Conservation (phyloP, 2,888 invertebrate species). For the Drosophila melanosoma region DNA sequence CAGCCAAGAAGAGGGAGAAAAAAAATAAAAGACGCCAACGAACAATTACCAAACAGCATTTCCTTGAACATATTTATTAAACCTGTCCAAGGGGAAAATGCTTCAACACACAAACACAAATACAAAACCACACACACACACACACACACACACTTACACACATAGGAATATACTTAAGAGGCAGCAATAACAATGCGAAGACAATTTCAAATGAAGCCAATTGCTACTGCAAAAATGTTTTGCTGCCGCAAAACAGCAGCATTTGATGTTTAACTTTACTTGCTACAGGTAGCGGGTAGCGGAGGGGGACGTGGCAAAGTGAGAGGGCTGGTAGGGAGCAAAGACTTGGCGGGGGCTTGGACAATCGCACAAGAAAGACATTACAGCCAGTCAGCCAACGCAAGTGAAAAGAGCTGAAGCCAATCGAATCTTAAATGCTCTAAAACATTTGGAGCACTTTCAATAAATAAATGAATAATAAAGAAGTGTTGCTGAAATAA, state of each 20-base stretch:
- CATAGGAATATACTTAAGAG: slow-evolving; percentile 19
- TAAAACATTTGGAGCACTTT: neutral
- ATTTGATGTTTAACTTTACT: slow-evolving; percentile 65
- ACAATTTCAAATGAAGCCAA: slow-evolving; percentile 75
- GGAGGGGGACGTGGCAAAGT: neutral
- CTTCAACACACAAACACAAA: slow-evolving; percentile 28
- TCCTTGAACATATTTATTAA: slow-evolving; percentile 84
- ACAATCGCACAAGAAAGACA: slow-evolving; percentile 73
- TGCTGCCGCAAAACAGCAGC: slow-evolving; percentile 44
- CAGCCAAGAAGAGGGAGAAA: slow-evolving; percentile 19
- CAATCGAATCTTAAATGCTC: slow-evolving; percentile 43
- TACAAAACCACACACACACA: slow-evolving; percentile 1
- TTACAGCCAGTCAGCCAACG: slow-evolving; percentile 53
- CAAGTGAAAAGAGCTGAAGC: neutral
- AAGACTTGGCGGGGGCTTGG: neutral
- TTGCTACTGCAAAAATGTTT: slow-evolving; percentile 76
- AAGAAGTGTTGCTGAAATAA: neutral
- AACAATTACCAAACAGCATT: slow-evolving; percentile 84
- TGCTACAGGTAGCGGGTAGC: neutral
- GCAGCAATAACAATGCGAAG: slow-evolving; percentile 53
- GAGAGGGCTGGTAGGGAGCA: neutral
- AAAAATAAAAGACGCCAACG: slow-evolving; percentile 61
- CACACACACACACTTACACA: slow-evolving; percentile 11
- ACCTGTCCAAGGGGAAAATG: slow-evolving; percentile 80
- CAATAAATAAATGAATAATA: neutral